phyloP scores from a whole-genome alignment of 2,797 vertebrate species.

The Aselliscus stoliczkanus region DNA sequence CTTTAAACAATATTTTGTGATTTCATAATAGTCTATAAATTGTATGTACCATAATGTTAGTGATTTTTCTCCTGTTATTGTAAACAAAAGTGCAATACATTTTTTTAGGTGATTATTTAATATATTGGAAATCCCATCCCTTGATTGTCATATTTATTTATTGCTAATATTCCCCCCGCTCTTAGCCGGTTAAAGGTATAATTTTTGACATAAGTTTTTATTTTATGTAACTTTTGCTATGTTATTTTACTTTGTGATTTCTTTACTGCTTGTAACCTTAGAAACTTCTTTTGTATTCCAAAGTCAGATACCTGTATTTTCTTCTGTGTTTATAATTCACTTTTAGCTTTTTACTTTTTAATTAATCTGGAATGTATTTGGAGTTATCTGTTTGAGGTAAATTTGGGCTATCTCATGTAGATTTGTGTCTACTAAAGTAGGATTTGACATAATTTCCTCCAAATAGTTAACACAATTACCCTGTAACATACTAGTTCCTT shows the following conservation, averaged over 20 bases:
- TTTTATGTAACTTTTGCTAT: background rate
- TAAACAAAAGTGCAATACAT: background rate
- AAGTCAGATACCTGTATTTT: background rate
- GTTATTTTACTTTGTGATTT: conserved; percentile 9
- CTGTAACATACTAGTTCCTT: background rate
- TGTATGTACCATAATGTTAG: background rate
- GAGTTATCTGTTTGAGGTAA: background rate
- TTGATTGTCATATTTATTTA: background rate
- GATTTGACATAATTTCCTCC: background rate
- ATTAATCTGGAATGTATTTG: background rate
- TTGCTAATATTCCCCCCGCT: background rate
- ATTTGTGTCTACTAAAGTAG: background rate
- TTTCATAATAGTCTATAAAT: background rate
- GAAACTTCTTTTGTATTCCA: background rate
- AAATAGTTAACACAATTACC: background rate
- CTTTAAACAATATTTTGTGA: background rate
- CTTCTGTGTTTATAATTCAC: background rate
- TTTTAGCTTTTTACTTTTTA: background rate
- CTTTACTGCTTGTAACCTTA: background rate
- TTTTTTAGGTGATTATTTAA: background rate
- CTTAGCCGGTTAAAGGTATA: background rate
- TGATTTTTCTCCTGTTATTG: background rate
- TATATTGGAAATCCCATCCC: background rate
- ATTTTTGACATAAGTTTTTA: background rate
- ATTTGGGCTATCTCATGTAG: background rate